These are phyloP conservation scores for Aplochiton taeniatus DNA, from an alignment of 2,797 vertebrate genomes.

Conservation along the genomic window DNA sequence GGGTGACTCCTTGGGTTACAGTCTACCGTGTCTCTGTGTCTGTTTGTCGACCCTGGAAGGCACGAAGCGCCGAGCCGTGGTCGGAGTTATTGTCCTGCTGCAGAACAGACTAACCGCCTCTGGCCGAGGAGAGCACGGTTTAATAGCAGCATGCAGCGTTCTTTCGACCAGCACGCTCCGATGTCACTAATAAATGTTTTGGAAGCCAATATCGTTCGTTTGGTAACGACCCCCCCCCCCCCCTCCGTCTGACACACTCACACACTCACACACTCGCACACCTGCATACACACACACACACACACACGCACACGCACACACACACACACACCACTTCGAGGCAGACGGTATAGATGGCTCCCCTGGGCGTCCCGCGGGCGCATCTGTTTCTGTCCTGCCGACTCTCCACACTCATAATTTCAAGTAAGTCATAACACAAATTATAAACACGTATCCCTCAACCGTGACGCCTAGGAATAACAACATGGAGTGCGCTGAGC, in stretches of 20 bases:
- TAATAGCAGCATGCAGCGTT: no score
- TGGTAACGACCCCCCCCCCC: slow-evolving; percentile 44
- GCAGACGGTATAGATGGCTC: slow-evolving; percentile 71
- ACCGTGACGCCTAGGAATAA: slow-evolving; percentile 75
- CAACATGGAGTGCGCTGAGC: slow-evolving; percentile 70
- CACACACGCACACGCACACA: slow-evolving; percentile 3
- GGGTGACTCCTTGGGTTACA: no score
- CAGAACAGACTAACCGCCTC: no score
- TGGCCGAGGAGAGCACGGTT: no score
- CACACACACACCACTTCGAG: slow-evolving; percentile 28
- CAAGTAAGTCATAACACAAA: slow-evolving; percentile 81
- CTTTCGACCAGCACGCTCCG: no score
- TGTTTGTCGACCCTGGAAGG: no score
- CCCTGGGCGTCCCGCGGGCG: slow-evolving; percentile 66
- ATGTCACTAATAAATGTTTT: slow-evolving; percentile 53
- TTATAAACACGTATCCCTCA: slow-evolving; percentile 81
- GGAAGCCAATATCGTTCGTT: slow-evolving; percentile 59
- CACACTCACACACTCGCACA: slow-evolving; percentile 14
- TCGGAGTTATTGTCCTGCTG: no score
- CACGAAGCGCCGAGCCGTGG: no score
- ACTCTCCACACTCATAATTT: slow-evolving; percentile 76
- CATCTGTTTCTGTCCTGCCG: slow-evolving; percentile 77
- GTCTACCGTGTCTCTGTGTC: no score
- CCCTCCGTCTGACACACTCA: neutral
- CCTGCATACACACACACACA: slow-evolving; percentile 24